These are phyloP conservation scores for Tachina lurida DNA, from an alignment of 2,888 invertebrate species.

Conservation along the genomic window DNA sequence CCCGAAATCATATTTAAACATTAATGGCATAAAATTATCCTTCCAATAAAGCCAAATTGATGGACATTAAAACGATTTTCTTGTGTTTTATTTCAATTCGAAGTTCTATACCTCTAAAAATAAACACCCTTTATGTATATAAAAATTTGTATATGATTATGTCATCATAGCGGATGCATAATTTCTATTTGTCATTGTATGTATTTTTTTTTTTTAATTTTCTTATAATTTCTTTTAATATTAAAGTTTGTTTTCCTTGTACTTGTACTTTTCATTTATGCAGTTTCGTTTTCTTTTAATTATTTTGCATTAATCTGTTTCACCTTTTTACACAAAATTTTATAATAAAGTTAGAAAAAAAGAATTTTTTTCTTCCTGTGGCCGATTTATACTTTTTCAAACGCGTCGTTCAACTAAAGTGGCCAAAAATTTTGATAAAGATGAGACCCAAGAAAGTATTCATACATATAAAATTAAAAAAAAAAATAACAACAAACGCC, in stretches of 20 bases:
- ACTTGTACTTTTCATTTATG: not conserved
- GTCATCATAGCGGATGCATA: conserved; percentile 26
- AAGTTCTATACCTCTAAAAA: no score
- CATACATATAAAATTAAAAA: conserved; percentile 10
- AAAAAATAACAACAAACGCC: no score
- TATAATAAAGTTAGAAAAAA: not conserved
- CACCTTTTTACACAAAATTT: conserved; percentile 40
- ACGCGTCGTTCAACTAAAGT: conserved; percentile 79
- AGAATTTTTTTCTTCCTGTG: conserved; percentile 7
- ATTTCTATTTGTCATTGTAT: not conserved
- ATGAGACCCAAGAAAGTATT: conserved; percentile 31
- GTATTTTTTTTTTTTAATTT: not conserved
- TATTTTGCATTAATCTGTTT: not conserved
- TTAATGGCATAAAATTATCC: no score
- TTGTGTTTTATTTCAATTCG: no score
- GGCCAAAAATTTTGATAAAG: conserved; percentile 58
- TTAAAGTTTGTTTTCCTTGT: not conserved
- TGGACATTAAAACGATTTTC: no score
- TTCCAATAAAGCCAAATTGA: no score
- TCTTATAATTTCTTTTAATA: not conserved
- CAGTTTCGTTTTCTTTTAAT: not conserved
- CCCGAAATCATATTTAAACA: no score
- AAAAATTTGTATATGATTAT: not conserved
- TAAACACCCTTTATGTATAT: no score
- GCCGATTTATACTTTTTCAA: conserved; percentile 77